A percentile compares a stretch with the other conserved stretches of the same genome.
Evolutionary conservation across 2,888 invertebrate genomes (phyloP).

Genomic region (Dyspetes luteomarginatus): DNA sequence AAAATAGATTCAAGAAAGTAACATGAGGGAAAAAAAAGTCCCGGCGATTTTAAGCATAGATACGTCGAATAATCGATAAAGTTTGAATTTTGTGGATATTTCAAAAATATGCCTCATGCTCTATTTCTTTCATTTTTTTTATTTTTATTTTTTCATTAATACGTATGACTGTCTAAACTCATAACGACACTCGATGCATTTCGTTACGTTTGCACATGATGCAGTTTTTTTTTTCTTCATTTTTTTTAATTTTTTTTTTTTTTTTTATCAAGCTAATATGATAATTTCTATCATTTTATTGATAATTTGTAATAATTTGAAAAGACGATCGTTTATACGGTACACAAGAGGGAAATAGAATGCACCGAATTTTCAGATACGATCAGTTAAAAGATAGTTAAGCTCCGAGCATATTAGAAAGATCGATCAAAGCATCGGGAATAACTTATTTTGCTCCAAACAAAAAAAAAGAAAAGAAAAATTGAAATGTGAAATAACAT

Average conservation of each 20-base stretch:
- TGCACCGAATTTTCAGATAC: slow-evolving; percentile 32
- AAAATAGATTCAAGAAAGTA: slow-evolving; percentile 5
- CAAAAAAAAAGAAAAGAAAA: neutral
- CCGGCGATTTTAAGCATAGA: neutral
- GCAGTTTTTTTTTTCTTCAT: no score
- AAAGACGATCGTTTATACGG: slow-evolving; percentile 34
- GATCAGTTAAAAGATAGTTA: neutral
- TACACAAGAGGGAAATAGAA: neutral
- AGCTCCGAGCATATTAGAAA: neutral
- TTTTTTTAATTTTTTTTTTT: slow-evolving; percentile 25
- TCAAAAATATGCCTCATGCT: neutral
- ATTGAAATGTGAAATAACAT: no score
- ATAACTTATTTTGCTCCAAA: slow-evolving; percentile 11
- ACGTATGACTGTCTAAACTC: neutral
- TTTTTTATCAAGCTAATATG: slow-evolving; percentile 35
- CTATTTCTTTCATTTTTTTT: no score
- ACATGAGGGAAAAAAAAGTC: neutral
- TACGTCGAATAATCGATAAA: neutral
- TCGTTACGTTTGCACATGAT: slow-evolving; percentile 33
- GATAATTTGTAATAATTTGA: slow-evolving; percentile 43
- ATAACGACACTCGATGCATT: neutral
- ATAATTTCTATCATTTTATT: no score
- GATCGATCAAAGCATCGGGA: neutral
- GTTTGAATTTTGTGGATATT: neutral
- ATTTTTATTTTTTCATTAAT: slow-evolving; percentile 14